Conservation (phyloP, 2,888 invertebrate genomes). For the Callosobruchus maculatus region DNA sequence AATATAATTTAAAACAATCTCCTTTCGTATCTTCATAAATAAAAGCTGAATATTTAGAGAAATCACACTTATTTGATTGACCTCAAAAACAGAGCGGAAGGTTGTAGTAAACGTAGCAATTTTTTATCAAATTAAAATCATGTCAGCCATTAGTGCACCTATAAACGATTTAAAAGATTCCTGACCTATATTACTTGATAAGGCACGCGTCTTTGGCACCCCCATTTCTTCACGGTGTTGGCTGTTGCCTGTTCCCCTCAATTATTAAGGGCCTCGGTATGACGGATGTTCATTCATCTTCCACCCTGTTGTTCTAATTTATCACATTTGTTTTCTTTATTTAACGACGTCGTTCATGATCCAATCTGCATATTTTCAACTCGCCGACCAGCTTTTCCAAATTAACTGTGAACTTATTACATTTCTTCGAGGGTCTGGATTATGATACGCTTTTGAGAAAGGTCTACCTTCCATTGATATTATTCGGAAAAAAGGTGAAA, state of each 20-base stretch:
- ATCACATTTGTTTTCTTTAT: constrained; percentile 8
- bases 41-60: too few relatives aligned
- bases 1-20: too few relatives aligned
- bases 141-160: too few relatives aligned
- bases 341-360: neutral
- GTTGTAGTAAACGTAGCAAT: too few relatives aligned
- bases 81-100: too few relatives aligned
- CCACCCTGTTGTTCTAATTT: constrained; percentile 18
- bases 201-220: constrained; percentile 6
- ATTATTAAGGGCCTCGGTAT: constrained; percentile 10
- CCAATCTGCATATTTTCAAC: neutral
- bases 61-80: too few relatives aligned
- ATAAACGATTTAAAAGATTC: too few relatives aligned
- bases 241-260: constrained; percentile 3
- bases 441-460: too few relatives aligned
- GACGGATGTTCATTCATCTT: constrained; percentile 20
- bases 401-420: neutral
- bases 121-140: too few relatives aligned
- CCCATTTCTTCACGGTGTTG: neutral
- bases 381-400: neutral
- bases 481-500: too few relatives aligned
- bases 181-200: neutral
- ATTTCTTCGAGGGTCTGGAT: neutral
- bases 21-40: too few relatives aligned
- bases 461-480: too few relatives aligned